Evolutionary conservation across 2,888 invertebrate genomes (phyloP), one percentile per base, ranked within the genome.

Genomic region (Cryptosula pallasiana): DNA sequence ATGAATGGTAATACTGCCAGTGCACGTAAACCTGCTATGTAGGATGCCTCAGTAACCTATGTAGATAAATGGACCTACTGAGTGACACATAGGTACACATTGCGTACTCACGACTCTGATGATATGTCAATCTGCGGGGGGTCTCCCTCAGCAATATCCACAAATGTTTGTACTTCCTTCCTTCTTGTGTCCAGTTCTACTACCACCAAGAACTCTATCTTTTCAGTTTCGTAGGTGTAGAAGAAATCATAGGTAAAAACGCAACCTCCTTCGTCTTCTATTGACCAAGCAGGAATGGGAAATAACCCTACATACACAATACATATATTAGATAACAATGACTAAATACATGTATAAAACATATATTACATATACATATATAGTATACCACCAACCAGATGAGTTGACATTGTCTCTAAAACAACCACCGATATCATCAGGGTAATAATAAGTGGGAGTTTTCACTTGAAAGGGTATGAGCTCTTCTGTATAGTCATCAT

Each of bases 81-180:
- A n/a, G n/a, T n/a, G n/a, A n/a, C n/a, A n/a, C n/a, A n/a, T n/a
- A n/a, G n/a, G n/a, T n/a, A n/a, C n/a, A n/a, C n/a, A n/a, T n/a
- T n/a, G 45, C 20, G 9, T 16, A 13, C 63, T 63, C 32, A 63
- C 63, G 63, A 27, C 32, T 63, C 63, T 16, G 63, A 63, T 9
- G 63, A 13, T 9, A 63, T 63, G 32, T 63, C 63, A 13, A 70
- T 70, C 29, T 70, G 35, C 1, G 70, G 70, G 3, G 70, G 70
- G 29, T 70, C 70, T 23, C 70, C 70, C 2, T 36, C 29, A 5
- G 70, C 25, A 13, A 70, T 54, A 36, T 70, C 70, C 3, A 70
- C 55, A 36, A 27, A 54, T 32, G 36, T 36, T 3, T 35, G 20
- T 3, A 70, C 9, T 36, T 36, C 45, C 25, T 27, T 36, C 70